A percentile compares a stretch with the other conserved stretches of the same genome.
Evolutionary conservation across 2,888 invertebrate genomes (phyloP).

Genomic region (Cinara cedri): DNA sequence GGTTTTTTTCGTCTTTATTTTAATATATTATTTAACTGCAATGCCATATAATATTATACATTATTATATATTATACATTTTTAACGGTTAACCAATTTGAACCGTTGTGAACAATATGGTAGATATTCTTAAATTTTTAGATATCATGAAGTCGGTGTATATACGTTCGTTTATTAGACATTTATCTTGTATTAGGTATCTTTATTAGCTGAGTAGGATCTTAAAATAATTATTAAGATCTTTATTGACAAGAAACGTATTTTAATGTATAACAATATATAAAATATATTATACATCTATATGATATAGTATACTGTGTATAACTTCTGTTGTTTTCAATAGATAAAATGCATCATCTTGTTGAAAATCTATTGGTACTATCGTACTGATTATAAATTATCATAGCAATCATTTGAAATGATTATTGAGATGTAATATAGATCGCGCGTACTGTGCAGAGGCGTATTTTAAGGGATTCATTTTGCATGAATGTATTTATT

Average conservation of each 20-base stretch:
- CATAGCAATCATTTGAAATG: not conserved
- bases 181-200: constrained; percentile 1
- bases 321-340: constrained; percentile 14
- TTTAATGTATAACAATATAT: too few relatives aligned
- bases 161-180: constrained; percentile 13
- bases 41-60: too few relatives aligned
- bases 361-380: too few relatives aligned
- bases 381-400: too few relatives aligned
- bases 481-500: not conserved
- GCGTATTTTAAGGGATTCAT: not conserved
- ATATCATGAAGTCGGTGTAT: not conserved
- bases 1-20: not conserved
- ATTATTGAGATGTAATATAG: constrained; percentile 5
- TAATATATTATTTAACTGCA: not conserved
- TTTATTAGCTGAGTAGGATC: constrained; percentile 24
- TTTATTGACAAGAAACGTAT: not conserved
- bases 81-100: not conserved
- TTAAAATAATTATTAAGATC: constrained; percentile 12
- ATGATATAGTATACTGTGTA: not conserved
- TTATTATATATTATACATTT: not conserved
- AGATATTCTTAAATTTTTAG: not conserved
- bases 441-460: not conserved
- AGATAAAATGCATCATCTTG: not conserved
- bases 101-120: constrained; percentile 7
- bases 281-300: too few relatives aligned